These are phyloP conservation scores for Tanytarsus gracilentus DNA, from an alignment of 2,888 invertebrate species.

Conservation along the genomic window DNA sequence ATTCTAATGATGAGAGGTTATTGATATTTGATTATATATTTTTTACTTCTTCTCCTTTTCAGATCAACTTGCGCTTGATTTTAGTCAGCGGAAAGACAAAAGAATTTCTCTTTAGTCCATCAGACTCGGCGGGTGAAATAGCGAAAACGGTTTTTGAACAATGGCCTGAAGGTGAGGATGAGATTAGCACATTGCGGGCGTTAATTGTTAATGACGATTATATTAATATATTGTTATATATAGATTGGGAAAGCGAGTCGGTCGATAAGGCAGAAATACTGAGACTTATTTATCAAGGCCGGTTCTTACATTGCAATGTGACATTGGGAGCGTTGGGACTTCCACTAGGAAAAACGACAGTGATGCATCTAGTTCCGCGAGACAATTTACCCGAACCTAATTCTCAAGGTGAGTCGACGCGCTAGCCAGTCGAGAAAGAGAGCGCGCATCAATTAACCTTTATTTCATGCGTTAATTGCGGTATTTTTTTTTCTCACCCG, in stretches of 20 bases:
- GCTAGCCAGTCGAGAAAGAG: too few species aligned
- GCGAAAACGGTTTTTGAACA: constrained; percentile 98
- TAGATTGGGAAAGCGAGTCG: constrained; percentile 95
- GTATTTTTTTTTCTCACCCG: constrained; percentile 36
- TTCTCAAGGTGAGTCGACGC: constrained; percentile 85
- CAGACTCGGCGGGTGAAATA: constrained; percentile 96
- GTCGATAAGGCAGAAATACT: constrained; percentile 95
- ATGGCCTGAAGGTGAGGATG: constrained; percentile 88
- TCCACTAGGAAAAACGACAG: constrained; percentile 94
- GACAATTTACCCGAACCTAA: constrained; percentile 99
- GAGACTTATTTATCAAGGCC: constrained; percentile 97
- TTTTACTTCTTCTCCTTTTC: too few species aligned
- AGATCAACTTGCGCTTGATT: constrained; percentile 97
- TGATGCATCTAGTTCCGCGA: constrained; percentile 99
- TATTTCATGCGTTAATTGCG: too few species aligned
- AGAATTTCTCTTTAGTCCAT: constrained; percentile 96
- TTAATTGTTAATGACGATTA: neutral
- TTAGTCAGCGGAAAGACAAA: constrained; percentile 98
- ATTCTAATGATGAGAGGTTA: neutral
- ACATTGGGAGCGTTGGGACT: constrained; percentile 95
- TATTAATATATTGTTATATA: constrained; percentile 40
- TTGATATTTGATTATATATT: too few species aligned
- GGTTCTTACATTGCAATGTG: constrained; percentile 98
- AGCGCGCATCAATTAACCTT: too few species aligned
- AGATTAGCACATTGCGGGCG: neutral